Conservation (phyloP, 2,888 invertebrate species). For the Drosophila mulleri region DNA sequence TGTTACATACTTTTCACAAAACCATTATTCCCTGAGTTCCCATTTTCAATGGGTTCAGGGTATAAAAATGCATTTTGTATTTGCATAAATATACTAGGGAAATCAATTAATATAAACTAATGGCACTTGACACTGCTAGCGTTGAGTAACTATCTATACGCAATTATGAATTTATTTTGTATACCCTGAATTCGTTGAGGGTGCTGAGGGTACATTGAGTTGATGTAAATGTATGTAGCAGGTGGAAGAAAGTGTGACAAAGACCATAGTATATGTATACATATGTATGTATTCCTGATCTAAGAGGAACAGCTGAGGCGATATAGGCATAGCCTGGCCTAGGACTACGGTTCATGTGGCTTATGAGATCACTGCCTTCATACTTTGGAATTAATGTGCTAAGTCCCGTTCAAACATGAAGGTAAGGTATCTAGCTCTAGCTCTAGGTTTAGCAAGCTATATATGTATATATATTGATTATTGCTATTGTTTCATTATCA, state of each 20-base stretch:
- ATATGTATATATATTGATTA: too few relatives aligned
- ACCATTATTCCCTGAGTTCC: too few relatives aligned
- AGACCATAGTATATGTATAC: neutral
- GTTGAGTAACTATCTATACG: neutral
- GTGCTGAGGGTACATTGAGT: neutral
- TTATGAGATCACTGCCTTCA: too few relatives aligned
- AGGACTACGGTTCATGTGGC: too few relatives aligned
- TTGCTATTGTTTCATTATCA: neutral
- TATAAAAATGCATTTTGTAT: neutral
- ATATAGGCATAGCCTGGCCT: neutral
- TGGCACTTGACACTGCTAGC: slow-evolving; percentile 5
- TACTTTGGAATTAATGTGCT: too few relatives aligned
- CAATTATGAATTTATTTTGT: neutral
- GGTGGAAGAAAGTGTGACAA: neutral
- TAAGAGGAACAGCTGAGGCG: neutral
- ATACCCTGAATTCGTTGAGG: neutral
- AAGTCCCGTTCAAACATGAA: too few relatives aligned
- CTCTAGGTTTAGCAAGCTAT: too few relatives aligned
- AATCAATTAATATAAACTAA: neutral
- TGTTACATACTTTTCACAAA: too few relatives aligned
- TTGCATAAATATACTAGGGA: neutral
- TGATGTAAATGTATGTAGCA: neutral
- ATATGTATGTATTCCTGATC: neutral
- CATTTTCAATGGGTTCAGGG: too few relatives aligned
- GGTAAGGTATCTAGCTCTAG: too few relatives aligned